phyloP scores from a whole-genome alignment of 2,797 vertebrate genomes.

The Clarias pachynema region DNA sequence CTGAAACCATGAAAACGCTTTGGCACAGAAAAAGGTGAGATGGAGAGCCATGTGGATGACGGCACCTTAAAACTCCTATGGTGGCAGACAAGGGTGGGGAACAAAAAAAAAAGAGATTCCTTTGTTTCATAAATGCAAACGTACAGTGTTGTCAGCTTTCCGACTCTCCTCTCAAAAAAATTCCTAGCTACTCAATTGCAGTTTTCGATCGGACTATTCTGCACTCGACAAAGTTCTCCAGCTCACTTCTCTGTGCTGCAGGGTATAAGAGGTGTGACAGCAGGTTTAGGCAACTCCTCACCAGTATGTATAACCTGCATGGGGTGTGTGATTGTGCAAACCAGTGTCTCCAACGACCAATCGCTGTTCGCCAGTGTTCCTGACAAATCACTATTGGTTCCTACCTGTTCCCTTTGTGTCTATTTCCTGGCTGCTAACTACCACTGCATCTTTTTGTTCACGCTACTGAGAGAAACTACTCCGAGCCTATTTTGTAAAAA shows the following conservation, averaged over 20 bases:
- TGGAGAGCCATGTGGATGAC: constrained; percentile 55
- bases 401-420: not conserved
- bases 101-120: not conserved
- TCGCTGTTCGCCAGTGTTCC: not conserved
- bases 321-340: not conserved
- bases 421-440: not conserved
- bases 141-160: not conserved
- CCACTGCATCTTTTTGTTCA: too few relatives aligned
- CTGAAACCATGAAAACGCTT: constrained; percentile 51
- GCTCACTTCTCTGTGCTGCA: not conserved
- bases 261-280: not conserved
- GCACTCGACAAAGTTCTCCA: not conserved
- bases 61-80: constrained; percentile 36
- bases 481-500: not conserved
- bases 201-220: not conserved
- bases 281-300: not conserved
- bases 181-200: not conserved
- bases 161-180: not conserved
- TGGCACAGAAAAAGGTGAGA: constrained; percentile 54
- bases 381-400: not conserved
- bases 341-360: not conserved
- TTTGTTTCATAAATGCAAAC: not conserved
- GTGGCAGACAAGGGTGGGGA: constrained; percentile 6
- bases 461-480: not conserved
- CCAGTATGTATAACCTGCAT: not conserved